Evolutionary conservation across 2,113 vertebrate genomes (phyloP).

Genomic region (Phaethornis superciliosus): DNA sequence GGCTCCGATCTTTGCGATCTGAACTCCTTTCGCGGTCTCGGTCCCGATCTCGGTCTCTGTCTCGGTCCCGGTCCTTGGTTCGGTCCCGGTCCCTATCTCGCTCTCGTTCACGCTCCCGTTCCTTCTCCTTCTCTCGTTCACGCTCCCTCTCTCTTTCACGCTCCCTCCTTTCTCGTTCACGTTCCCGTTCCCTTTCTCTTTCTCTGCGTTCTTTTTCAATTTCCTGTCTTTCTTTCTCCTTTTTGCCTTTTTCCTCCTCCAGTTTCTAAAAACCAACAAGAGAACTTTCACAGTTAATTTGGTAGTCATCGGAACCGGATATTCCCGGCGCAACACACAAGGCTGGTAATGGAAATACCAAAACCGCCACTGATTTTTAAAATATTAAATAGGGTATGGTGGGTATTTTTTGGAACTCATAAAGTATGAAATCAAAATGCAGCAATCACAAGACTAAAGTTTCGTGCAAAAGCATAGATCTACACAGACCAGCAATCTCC

Average conservation of each 20-base stretch:
- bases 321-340: slow-evolving; percentile 71
- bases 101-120: slow-evolving; percentile 88
- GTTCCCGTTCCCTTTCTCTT: slow-evolving; percentile 94
- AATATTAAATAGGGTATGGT: slow-evolving; percentile 60
- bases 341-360: slow-evolving; percentile 70
- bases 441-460: slow-evolving; percentile 77
- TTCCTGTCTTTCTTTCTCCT: slow-evolving; percentile 96
- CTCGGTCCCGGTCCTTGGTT: slow-evolving; percentile 83
- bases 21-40: slow-evolving; percentile 85
- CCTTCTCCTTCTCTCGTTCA: slow-evolving; percentile 84
- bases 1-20: slow-evolving; percentile 86
- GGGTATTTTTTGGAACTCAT: slow-evolving; percentile 62
- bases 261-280: slow-evolving; percentile 96
- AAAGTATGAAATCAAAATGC: slow-evolving; percentile 74
- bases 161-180: slow-evolving; percentile 93
- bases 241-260: slow-evolving; percentile 98
- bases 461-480: slow-evolving; percentile 78
- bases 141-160: slow-evolving; percentile 94
- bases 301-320: slow-evolving; percentile 3
- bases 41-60: slow-evolving; percentile 88
- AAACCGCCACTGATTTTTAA: slow-evolving; percentile 69
- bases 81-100: slow-evolving; percentile 88
- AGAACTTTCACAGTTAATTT: slow-evolving; percentile 79
- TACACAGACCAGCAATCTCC: slow-evolving; percentile 77
- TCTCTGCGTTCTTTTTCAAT: slow-evolving; percentile 93